Evolutionary conservation across 37 sponge, comb jelly and placozoan species (phyloP).

Genomic region (Bolinopsis microptera): DNA sequence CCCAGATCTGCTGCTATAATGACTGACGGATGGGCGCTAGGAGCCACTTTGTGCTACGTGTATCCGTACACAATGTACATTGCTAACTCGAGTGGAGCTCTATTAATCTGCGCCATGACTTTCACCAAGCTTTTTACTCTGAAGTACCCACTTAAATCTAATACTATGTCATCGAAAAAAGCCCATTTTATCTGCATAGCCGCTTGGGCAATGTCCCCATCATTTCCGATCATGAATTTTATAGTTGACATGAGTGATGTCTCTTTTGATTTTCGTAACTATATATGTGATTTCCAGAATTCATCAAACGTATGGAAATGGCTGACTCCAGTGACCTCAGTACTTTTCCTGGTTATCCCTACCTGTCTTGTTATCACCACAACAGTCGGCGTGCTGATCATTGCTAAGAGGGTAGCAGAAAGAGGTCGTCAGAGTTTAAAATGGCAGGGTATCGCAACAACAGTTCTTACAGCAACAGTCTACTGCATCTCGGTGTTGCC

Average conservation of each 20-base stretch:
- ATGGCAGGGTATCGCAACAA: neutral
- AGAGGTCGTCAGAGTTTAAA: neutral
- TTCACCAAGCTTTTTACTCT: neutral
- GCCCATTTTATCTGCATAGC: neutral
- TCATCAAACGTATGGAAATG: neutral
- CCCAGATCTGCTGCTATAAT: neutral
- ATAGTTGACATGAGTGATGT: neutral
- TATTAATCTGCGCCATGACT: neutral
- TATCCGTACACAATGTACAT: neutral
- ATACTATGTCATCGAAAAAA: neutral
- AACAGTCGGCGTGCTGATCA: neutral
- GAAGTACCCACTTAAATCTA: neutral
- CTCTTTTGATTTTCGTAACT: neutral
- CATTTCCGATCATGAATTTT: neutral
- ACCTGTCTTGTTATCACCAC: neutral
- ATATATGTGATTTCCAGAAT: neutral
- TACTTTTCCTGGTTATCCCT: neutral
- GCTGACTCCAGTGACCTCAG: neutral
- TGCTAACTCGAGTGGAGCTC: neutral
- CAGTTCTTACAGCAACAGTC: neutral
- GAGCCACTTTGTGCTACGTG: neutral
- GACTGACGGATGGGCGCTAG: neutral
- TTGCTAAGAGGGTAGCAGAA: neutral
- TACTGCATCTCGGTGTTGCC: neutral
- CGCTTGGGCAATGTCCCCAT: neutral